A percentile compares a stretch with the other conserved stretches of the same genome.
Conservation (phyloP, 92 coral and sea anemone genomes). For the Zoanthus sansibaricus region DNA sequence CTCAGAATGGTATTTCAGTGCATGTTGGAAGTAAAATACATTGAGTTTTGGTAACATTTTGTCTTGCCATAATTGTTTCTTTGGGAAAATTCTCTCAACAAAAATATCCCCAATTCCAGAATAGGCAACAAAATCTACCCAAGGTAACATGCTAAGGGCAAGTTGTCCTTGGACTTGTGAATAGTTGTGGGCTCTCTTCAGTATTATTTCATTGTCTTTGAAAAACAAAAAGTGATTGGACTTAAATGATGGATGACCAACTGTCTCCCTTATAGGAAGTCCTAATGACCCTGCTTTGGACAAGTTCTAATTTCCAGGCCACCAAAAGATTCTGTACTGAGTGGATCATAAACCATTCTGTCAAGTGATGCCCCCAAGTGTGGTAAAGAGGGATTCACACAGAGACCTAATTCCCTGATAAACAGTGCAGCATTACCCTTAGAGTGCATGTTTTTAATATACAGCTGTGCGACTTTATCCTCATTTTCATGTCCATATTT, state of each 20-base stretch:
- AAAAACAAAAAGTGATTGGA: background rate
- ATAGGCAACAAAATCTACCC: slow-evolving; percentile 56
- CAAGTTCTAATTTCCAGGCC: slow-evolving; percentile 57
- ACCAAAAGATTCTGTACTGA: slow-evolving; percentile 49
- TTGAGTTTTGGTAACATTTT: slow-evolving; percentile 55
- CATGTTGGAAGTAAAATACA: slow-evolving; percentile 28
- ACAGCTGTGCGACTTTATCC: slow-evolving; percentile 47
- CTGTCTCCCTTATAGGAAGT: slow-evolving; percentile 23
- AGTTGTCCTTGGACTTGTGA: slow-evolving; percentile 62
- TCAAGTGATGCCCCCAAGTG: slow-evolving; percentile 61
- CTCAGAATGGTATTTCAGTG: too few species aligned
- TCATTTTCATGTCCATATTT: slow-evolving; percentile 56
- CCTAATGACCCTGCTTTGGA: slow-evolving; percentile 54
- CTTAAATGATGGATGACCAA: slow-evolving; percentile 49
- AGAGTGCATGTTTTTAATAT: slow-evolving; percentile 31
- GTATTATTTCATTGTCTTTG: too few species aligned
- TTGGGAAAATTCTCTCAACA: slow-evolving; percentile 38
- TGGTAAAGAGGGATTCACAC: slow-evolving; percentile 64
- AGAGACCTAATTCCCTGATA: slow-evolving; percentile 34
- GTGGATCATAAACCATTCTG: slow-evolving; percentile 53
- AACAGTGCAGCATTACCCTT: slow-evolving; percentile 48
- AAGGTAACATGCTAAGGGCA: slow-evolving; percentile 43
- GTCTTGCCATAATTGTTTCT: slow-evolving; percentile 49
- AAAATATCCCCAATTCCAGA: slow-evolving; percentile 37
- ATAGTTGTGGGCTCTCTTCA: background rate